Percentiles rank a stretch among this genome's conserved stretches.
phyloP scores from a whole-genome alignment of 64 coral and sea anemone species.

The Orbicella faveolata region DNA sequence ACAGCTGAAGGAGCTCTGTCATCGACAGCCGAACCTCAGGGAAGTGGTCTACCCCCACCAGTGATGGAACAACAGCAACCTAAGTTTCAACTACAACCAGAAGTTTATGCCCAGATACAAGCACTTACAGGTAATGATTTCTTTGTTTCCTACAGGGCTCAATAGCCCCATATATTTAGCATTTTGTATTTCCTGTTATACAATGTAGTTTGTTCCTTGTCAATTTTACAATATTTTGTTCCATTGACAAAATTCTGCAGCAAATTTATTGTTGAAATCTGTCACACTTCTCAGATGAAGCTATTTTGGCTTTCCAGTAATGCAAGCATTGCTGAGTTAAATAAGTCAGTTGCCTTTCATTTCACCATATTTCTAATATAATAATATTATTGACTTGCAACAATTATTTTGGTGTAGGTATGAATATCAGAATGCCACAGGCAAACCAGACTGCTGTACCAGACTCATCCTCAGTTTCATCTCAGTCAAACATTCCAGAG shows the following conservation, averaged over 20 bases:
- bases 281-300: too few species aligned
- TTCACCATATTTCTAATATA: too few species aligned
- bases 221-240: too few species aligned
- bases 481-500: not conserved
- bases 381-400: not conserved
- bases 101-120: constrained; percentile 98
- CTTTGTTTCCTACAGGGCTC: not conserved
- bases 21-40: not conserved
- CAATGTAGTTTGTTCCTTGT: too few species aligned
- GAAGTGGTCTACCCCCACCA: not conserved
- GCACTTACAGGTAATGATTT: constrained; percentile 79
- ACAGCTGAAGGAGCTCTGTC: constrained; percentile 11
- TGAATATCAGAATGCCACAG: constrained; percentile 61
- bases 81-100: constrained; percentile 83
- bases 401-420: constrained; percentile 17
- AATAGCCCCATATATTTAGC: too few species aligned
- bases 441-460: not conserved
- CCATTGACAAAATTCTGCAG: too few species aligned
- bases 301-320: too few species aligned
- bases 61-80: constrained; percentile 28
- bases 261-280: too few species aligned
- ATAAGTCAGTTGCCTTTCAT: too few species aligned
- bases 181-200: too few species aligned
- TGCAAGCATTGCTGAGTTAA: too few species aligned
- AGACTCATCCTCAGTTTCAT: not conserved